These are phyloP conservation scores for Diachasma alloeum DNA, from an alignment of 1,140 invertebrate species.

Conservation along the genomic window DNA sequence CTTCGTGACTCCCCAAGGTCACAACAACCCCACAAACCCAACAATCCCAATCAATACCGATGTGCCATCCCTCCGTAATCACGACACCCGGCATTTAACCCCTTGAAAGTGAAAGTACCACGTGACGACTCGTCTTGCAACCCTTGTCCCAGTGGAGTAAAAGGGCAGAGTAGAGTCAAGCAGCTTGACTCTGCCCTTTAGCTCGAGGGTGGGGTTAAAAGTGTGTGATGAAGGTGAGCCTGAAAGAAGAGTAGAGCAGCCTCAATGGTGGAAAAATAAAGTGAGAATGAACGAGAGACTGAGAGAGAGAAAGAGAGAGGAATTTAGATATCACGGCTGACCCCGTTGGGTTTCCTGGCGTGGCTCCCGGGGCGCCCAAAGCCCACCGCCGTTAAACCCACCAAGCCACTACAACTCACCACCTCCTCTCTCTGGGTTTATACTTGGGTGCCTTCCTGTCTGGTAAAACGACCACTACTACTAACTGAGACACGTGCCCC, in stretches of 20 bases:
- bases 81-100: no score
- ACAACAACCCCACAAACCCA: no score
- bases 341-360: constrained; percentile 18
- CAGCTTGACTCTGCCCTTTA: constrained; percentile 23
- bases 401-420: constrained; percentile 13
- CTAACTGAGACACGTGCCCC: background rate
- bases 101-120: background rate
- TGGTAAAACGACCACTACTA: constrained; percentile 13
- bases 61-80: no score
- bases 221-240: constrained; percentile 34
- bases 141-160: background rate
- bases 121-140: background rate
- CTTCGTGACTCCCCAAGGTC: no score
- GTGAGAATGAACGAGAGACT: constrained; percentile 31
- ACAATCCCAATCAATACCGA: no score
- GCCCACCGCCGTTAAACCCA: background rate
- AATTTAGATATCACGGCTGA: constrained; percentile 47
- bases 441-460: constrained; percentile 4
- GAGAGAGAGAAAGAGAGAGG: constrained; percentile 24
- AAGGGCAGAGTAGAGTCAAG: background rate
- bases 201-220: constrained; percentile 34
- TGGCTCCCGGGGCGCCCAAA: background rate
- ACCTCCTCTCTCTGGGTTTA: background rate
- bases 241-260: background rate
- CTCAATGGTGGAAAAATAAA: constrained; percentile 28